phyloP scores from a whole-genome alignment of 2,113 vertebrate genomes.

The Montifringilla adamsi region DNA sequence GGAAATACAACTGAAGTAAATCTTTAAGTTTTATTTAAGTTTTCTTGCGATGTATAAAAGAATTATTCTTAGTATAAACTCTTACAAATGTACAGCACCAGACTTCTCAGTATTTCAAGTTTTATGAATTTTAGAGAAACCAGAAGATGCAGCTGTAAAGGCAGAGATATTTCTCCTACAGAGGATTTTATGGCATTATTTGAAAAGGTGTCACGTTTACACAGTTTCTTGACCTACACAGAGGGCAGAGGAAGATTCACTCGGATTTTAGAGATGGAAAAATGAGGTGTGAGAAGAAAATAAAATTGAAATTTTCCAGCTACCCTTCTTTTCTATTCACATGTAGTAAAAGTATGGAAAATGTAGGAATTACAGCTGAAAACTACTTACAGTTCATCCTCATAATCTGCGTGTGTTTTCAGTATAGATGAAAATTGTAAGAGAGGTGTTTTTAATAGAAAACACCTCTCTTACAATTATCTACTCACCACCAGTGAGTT shows the following conservation, averaged over 20 bases:
- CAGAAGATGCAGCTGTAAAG: neutral
- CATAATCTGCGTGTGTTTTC: neutral
- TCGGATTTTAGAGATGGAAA: neutral
- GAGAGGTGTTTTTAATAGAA: neutral
- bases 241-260: neutral
- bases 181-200: neutral
- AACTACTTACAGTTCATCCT: neutral
- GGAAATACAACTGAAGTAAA: neutral
- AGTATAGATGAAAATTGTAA: neutral
- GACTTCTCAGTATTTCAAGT: neutral
- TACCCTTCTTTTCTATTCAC: neutral
- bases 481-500: neutral
- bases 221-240: neutral
- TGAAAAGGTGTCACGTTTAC: neutral
- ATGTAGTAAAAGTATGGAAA: neutral
- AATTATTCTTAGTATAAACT: neutral
- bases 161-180: neutral
- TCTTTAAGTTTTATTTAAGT: neutral
- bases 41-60: neutral
- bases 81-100: neutral
- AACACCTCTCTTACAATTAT: no score
- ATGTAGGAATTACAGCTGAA: neutral
- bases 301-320: neutral
- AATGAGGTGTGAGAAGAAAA: neutral
- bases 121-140: neutral